Evolutionary conservation across 2,113 vertebrate genomes (phyloP), one percentile per base, ranked within the genome.

Genomic region (Corydoras maculifer): DNA sequence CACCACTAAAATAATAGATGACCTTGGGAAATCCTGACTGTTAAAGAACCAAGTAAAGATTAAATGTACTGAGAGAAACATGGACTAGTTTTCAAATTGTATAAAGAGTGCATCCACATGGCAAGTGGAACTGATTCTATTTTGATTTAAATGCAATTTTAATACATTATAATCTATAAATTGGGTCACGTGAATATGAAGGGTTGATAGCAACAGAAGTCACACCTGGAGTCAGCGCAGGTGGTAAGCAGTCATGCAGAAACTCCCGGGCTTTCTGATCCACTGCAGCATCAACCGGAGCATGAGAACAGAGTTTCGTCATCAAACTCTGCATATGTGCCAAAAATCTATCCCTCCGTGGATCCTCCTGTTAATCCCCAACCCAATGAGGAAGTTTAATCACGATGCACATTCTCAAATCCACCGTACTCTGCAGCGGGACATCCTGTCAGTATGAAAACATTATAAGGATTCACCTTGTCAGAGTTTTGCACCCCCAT

Each of bases 401-500:
- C 7, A 43, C 35, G 4, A 43, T 43, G 35, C 4, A 43, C 35
- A 2, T 43, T 8, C 35, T 43, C 35, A 43, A 5, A 43, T 43
- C 35, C 35, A 25, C 7, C 35, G 7, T 43, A 43, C 7, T 8
- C 35, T 8, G 7, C 35, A 43, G 35, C 35, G 7, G 35, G 35
- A 43, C 35, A 2, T 43, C 18, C 18, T 2, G 35, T 43, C 35
- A 2, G 31, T 13, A 43, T 30, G 29, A 50, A 13, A 58, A 25
- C 0, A 7, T 2, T 10, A 9, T 8, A 29, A 15, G 8, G 5
- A 4, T 2, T 68, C 59, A 85, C 91, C 72, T 79, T 59, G 4
- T 98, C 97, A 0, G 91, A 93, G 78, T 97, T 91, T 82, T 95
- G 86, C 0, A 96, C 92, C 0, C 97, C 97, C 93, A 95, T 98